Base-by-base conservation (phyloP, 2,797 vertebrate genomes). In the Gadopsis marmoratus region DNA sequence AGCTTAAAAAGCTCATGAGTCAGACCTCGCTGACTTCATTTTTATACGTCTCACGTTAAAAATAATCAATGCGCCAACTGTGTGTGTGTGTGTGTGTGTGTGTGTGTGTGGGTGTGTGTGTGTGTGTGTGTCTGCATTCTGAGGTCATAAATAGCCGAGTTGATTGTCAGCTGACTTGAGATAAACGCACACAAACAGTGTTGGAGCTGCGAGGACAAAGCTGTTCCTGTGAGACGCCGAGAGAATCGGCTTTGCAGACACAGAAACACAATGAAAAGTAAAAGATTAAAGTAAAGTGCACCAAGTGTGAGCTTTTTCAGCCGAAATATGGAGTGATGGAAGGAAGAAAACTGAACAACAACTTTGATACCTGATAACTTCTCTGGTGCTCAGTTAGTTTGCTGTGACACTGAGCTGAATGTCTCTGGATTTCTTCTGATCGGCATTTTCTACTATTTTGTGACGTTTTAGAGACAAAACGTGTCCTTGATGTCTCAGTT, bases 111-210 rank as follows among this genome's bases (percentile, higher is more conserved):
- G 70, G 70, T 68, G 78, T 67, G 73, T 56, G 60, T 51, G 53
- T 23, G 71, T 41, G 26, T 29, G 1, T 82, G 82, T 79, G 67
- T 62, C 77, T 26, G 66, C 76, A 41, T 63, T 76, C 79, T 81
- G 21, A 13, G 53, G 69, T n/a, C 81, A 89, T 76, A 76, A 88
- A 91, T 90, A 87, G 76, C 12, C 3, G 2, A 14, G 72, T 13
- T 5, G 26, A 71, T 71, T 41, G 64, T 88, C 88, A 86, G 72
- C 76, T 72, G 86, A 76, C 64, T 47, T 50, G 0, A 83, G 82
- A 89, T 78, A 87, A 83, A 81, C 80, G 64, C 26, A 48, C 45
- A 48, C 50, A 39, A 16, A 59, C 39, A 8, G 50, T 16, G 2
- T 60, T 50, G 23, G 23, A 9, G 17, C 51, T 53, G 70, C 4